These are phyloP conservation scores for Hafferia zeledoni DNA, from an alignment of 2,797 vertebrate species.

Conservation along the genomic window DNA sequence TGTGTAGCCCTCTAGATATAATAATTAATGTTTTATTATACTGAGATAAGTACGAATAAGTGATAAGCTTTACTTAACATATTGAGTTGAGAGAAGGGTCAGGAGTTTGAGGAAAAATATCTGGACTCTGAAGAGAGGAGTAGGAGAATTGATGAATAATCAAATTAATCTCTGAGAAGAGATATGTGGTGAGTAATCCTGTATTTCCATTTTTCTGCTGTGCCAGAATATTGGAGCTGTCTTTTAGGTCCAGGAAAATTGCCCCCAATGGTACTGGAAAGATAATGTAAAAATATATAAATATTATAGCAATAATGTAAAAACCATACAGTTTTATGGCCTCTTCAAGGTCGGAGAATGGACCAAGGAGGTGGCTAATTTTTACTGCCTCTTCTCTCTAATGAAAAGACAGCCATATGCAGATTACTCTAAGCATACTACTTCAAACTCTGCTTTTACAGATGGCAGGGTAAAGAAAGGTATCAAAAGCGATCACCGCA, in stretches of 20 bases:
- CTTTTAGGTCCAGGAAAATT: not conserved
- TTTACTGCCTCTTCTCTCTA: not conserved
- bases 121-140: not conserved
- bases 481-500: conserved; percentile 10
- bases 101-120: not conserved
- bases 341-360: conserved; percentile 15
- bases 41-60: conserved; percentile 15
- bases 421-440: not conserved
- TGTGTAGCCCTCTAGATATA: not conserved
- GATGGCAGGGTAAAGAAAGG: not conserved
- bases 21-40: conserved; percentile 53
- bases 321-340: not conserved
- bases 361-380: not conserved
- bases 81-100: not conserved
- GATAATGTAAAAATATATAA: conserved; percentile 2
- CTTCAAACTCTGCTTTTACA: not conserved
- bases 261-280: not conserved
- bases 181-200: not conserved
- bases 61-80: conserved; percentile 37
- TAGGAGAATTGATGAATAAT: not conserved
- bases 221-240: not conserved
- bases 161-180: not conserved
- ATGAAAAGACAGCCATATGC: not conserved
- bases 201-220: not conserved
- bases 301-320: not conserved